These are phyloP conservation scores for Urocynchramus pylzowi DNA, from an alignment of 2,113 vertebrate genomes.

Conservation along the genomic window DNA sequence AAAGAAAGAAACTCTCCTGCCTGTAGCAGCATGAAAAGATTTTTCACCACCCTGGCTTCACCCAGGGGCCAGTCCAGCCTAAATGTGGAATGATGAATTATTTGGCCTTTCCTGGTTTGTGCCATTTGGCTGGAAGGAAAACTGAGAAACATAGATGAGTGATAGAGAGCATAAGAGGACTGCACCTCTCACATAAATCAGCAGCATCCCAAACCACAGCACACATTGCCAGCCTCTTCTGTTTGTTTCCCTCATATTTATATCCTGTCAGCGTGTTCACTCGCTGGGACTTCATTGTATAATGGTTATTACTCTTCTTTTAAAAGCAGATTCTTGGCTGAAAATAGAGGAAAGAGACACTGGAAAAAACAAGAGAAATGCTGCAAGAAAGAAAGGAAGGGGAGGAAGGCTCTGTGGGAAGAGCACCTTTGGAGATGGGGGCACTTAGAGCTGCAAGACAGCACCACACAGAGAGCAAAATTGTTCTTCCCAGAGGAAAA, in stretches of 20 bases:
- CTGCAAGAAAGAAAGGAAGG: background rate
- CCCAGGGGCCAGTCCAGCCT: background rate
- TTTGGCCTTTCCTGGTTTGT: background rate
- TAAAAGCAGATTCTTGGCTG: background rate
- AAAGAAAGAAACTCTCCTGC: background rate
- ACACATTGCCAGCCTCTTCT: background rate
- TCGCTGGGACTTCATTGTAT: background rate
- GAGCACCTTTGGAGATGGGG: background rate
- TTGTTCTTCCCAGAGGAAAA: background rate
- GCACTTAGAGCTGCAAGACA: background rate
- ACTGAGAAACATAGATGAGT: slow-evolving; percentile 23
- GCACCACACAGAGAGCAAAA: background rate
- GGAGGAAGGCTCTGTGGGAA: background rate
- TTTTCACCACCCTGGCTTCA: background rate
- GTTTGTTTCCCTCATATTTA: background rate
- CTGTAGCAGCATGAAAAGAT: background rate
- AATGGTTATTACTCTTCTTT: background rate
- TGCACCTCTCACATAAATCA: background rate
- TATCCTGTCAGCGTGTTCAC: background rate
- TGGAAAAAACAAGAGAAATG: background rate
- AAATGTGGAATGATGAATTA: background rate
- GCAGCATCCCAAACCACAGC: background rate
- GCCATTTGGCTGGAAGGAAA: slow-evolving; percentile 19
- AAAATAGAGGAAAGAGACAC: background rate
- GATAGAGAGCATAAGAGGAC: background rate